phyloP scores from a whole-genome alignment of 2,113 vertebrate species.

The Oncorhynchus nerka region DNA sequence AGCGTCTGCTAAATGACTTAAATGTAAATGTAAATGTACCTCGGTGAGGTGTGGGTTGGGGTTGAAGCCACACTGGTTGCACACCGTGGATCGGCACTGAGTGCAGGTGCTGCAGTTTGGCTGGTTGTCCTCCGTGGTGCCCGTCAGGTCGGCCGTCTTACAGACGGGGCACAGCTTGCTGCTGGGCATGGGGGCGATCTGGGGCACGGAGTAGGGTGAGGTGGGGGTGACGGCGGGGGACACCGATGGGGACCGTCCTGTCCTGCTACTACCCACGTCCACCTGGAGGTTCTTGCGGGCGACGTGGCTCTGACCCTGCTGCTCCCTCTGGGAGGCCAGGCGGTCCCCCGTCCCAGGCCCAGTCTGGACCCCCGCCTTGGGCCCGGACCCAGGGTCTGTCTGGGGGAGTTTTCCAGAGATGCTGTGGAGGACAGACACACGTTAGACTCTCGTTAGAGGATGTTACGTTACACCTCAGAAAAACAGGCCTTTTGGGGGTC shows the following conservation, averaged over 20 bases:
- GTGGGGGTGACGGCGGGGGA: constrained; percentile 88
- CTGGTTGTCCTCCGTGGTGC: constrained; percentile 76
- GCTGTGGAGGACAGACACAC: constrained; percentile 30
- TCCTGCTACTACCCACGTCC: constrained; percentile 66
- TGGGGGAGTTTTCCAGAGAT: constrained; percentile 57
- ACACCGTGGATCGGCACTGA: constrained; percentile 91
- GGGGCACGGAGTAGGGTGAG: constrained; percentile 94
- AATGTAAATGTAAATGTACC: too few species aligned
- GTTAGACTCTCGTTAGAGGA: neutral
- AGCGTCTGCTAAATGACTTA: too few species aligned
- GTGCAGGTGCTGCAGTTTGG: constrained; percentile 93
- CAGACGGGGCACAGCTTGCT: constrained; percentile 97
- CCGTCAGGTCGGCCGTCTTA: constrained; percentile 94
- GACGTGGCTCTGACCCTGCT: constrained; percentile 61
- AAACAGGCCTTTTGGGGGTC: neutral
- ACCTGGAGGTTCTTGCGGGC: constrained; percentile 74
- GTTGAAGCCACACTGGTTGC: constrained; percentile 99
- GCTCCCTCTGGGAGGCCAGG: constrained; percentile 67
- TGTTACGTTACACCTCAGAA: neutral
- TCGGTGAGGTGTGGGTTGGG: constrained; percentile 97
- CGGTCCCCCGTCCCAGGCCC: constrained; percentile 63
- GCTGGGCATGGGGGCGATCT: constrained; percentile 97
- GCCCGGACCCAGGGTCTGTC: constrained; percentile 59
- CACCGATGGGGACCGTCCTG: constrained; percentile 73
- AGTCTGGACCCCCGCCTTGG: constrained; percentile 62